Base-by-base conservation (phyloP, 2,888 invertebrate genomes). In the Dermolepida albohirtum region DNA sequence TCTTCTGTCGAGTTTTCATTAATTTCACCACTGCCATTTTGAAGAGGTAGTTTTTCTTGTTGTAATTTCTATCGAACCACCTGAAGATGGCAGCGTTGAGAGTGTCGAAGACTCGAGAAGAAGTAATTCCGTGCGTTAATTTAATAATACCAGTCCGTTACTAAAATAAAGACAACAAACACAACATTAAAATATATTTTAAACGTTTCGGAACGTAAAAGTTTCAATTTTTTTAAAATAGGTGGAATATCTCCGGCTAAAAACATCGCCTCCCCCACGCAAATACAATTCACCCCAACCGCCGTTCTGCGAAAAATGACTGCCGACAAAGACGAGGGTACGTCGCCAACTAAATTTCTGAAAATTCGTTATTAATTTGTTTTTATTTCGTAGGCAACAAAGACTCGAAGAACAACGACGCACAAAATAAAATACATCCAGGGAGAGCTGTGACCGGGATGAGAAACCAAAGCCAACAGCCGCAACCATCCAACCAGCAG, bases 291-390 rank as follows among this genome's bases (percentile, higher is more conserved):
- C 84, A 97, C 96, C 0, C 97, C 97, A 68, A 97, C 96, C 34
- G 95, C 96, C 70, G 97, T 97, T 70, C 87, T 97, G 78, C 89
- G 96, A 71, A 96, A 96, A 85, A 95, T 96, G 95, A 96, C 95
- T 5, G 95, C 95, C 1, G 95, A 95, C 76, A 94, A 94, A 80
- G 93, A 94, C 74, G 87, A 87, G 17, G 89, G 90, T 85, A 80
- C 67, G 22, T 64, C 34, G 52, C 14, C 54, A 11, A n/a, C 5
- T 39, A 44, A 17, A 11, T 12, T 10, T 59, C 27, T 54, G 57
- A 29, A 11, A 14, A 29, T 10, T 14, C 27, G 16, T 49, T 54
- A n/a, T 54, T 14, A 64, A n/a, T 52, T 40, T 44, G 6, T 27
- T n/a, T n/a, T 57, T 27, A 6, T 14, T 64, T 29, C 29, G 12